A percentile compares a stretch with the other conserved stretches of the same genome.
Conservation (phyloP, 2,113 vertebrate species). For the Centropristis striata region DNA sequence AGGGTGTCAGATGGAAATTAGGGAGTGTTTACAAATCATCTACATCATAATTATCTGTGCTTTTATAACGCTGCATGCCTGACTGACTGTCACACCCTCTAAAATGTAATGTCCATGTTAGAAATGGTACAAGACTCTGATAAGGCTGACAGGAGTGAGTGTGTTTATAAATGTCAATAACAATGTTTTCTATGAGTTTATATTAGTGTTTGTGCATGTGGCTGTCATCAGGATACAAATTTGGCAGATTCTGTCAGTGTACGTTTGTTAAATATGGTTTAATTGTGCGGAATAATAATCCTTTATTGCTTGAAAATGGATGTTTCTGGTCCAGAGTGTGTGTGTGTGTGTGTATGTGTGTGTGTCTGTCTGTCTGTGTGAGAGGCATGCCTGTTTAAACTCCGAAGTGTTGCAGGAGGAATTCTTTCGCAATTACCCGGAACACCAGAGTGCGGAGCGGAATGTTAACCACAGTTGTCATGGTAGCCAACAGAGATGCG, state of each 20-base stretch:
- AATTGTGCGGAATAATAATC: constrained; percentile 38
- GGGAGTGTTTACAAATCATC: constrained; percentile 2
- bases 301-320: constrained; percentile 14
- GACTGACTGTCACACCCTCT: not conserved
- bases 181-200: not conserved
- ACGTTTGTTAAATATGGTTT: constrained; percentile 18
- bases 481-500: constrained; percentile 14
- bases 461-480: constrained; percentile 36
- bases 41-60: no score
- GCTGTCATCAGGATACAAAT: constrained; percentile 13
- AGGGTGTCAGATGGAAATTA: constrained; percentile 3
- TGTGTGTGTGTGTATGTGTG: not conserved
- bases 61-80: not conserved
- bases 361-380: not conserved
- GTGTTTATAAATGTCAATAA: not conserved
- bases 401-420: constrained; percentile 37
- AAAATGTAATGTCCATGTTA: not conserved
- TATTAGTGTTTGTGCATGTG: not conserved
- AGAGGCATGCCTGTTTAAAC: not conserved
- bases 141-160: not conserved
- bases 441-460: constrained; percentile 9
- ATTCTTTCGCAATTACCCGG: constrained; percentile 38
- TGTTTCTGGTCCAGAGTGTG: not conserved
- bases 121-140: not conserved
- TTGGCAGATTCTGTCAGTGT: constrained; percentile 19